These are phyloP conservation scores for Hycleus phaleratus DNA, from an alignment of 1,140 invertebrate species.

Conservation along the genomic window DNA sequence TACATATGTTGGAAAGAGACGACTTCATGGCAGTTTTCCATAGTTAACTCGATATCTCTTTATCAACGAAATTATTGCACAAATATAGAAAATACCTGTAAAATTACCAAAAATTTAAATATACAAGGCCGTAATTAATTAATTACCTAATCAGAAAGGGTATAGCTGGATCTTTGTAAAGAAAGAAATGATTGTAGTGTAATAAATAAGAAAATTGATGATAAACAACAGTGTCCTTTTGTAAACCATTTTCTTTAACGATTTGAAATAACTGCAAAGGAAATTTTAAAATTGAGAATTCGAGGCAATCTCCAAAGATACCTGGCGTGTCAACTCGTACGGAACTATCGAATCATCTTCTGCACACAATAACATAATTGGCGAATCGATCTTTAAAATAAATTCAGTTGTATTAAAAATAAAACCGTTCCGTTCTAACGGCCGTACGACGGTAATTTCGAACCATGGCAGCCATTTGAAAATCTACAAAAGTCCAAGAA, in stretches of 20 bases:
- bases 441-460: slow-evolving; percentile 54
- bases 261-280: slow-evolving; percentile 24
- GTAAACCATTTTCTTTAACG: slow-evolving; percentile 6
- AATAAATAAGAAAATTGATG: slow-evolving; percentile 19
- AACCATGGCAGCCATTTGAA: slow-evolving; percentile 37
- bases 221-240: slow-evolving; percentile 10
- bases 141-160: slow-evolving; percentile 24
- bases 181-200: slow-evolving; percentile 23
- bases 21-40: too few relatives aligned
- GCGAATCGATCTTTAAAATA: slow-evolving; percentile 25
- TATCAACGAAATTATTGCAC: too few relatives aligned
- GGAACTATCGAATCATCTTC: slow-evolving; percentile 35
- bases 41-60: too few relatives aligned
- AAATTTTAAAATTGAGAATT: not conserved
- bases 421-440: slow-evolving; percentile 48
- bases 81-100: slow-evolving; percentile 5
- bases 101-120: not conserved
- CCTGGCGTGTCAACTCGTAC: slow-evolving; percentile 26
- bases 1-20: too few relatives aligned
- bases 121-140: not conserved
- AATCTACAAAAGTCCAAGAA: slow-evolving; percentile 14
- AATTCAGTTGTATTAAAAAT: slow-evolving; percentile 29
- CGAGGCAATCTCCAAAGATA: not conserved
- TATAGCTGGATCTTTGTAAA: slow-evolving; percentile 25
- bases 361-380: slow-evolving; percentile 35